Base-by-base conservation (phyloP, 2,888 invertebrate genomes). In the Calephelis perditalis region DNA sequence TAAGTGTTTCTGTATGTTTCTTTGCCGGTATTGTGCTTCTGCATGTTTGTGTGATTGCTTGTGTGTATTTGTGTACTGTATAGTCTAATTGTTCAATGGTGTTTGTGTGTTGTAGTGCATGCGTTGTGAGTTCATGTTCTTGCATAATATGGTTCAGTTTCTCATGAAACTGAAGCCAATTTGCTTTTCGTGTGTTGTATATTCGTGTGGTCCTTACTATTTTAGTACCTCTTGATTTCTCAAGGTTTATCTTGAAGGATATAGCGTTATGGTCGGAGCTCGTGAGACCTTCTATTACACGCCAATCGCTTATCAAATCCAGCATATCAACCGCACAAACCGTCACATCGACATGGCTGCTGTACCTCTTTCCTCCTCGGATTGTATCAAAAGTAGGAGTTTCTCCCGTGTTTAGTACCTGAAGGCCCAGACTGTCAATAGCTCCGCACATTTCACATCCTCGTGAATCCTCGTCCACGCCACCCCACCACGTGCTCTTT, bases 111-210 rank as follows among this genome's bases (percentile, higher is more conserved):
- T 15, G 15, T 1, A 15, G 15, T 15, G 44, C 8, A 60, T 15
- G n/a, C n/a, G 11, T n/a, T 11, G 36, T 61, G 8, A 56, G 45
- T 56, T 58, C 8, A 10, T 12, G 15, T n/a, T 63, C 57, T 36
- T 35, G n/a, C 40, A 56, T 37, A 11, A 35, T 12, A 15, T 15
- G 15, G 15, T 15, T 15, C 15, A 15, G 15, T 15, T 15, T 15
- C 15, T 15, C 15, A 15, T n/a, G 12, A 54, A 63, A 63, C 44
- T 56, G n/a, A 10, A 15, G 12, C 63, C 63, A 61, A 12, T 61
- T 52, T 12, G 56, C 57, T 8, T 63, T 58, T 35, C 58, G 57
- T 15, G 60, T 62, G 26, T 58, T 64, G 12, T 56, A 62, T 35
- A 43, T 45, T 44, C 63, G 40, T 9, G 63, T 61, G 46, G 63